phyloP scores from a whole-genome alignment of 2,888 invertebrate genomes.

The Argyra leucocephala region DNA sequence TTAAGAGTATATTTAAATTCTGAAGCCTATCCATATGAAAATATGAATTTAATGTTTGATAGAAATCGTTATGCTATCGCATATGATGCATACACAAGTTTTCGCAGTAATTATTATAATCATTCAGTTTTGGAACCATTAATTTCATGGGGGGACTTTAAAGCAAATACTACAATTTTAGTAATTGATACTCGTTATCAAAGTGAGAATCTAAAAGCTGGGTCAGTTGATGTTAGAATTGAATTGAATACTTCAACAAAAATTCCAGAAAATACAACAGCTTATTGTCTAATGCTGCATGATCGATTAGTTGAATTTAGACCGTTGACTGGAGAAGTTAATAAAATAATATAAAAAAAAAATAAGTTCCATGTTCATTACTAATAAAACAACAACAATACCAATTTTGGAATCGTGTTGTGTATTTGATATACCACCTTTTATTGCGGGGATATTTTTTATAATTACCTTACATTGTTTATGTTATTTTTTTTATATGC shows the following conservation, averaged over 20 bases:
- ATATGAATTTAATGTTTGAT: constrained; percentile 30
- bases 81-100: constrained; percentile 24
- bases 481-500: no score
- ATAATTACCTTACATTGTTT: no score
- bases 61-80: constrained; percentile 26
- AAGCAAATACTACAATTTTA: constrained; percentile 9
- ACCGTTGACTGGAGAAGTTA: constrained; percentile 15
- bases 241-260: constrained; percentile 12
- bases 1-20: constrained; percentile 34
- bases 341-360: constrained; percentile 14
- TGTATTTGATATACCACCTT: no score
- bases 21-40: constrained; percentile 33
- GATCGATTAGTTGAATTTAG: constrained; percentile 17
- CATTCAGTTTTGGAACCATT: not conserved
- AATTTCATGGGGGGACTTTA: constrained; percentile 7
- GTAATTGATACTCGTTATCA: constrained; percentile 12
- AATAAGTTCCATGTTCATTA: no score
- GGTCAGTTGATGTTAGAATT: constrained; percentile 15
- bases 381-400: no score
- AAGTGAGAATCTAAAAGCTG: constrained; percentile 13
- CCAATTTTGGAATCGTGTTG: no score
- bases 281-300: constrained; percentile 16
- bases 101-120: not conserved
- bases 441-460: no score
- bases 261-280: constrained; percentile 13